These are phyloP conservation scores for Battus philenor DNA, from an alignment of 1,140 invertebrate genomes.

Conservation along the genomic window DNA sequence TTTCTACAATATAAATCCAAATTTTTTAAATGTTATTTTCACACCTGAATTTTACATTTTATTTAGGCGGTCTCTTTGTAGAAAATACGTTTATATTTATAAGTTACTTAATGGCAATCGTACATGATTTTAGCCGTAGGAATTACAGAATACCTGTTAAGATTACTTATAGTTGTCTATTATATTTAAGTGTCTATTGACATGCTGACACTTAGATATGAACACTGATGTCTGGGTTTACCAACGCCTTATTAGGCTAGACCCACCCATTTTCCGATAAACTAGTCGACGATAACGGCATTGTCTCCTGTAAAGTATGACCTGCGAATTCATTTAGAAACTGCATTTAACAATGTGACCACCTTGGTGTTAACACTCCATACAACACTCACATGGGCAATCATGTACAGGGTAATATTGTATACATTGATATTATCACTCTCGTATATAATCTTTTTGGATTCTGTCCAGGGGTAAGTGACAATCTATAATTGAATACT, in stretches of 20 bases:
- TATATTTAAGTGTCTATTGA: constrained; percentile 9
- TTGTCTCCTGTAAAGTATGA: constrained; percentile 41
- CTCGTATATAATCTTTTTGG: constrained; percentile 41
- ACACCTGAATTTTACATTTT: too few species aligned
- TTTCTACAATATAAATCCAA: too few species aligned
- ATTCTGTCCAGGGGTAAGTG: constrained; percentile 55
- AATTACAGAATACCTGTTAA: too few species aligned
- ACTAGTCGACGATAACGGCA: constrained; percentile 36
- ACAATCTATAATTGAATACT: too few species aligned
- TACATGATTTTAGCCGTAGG: too few species aligned
- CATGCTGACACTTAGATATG: constrained; percentile 37
- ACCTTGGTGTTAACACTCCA: constrained; percentile 58
- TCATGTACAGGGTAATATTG: too few species aligned
- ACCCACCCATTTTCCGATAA: constrained; percentile 54
- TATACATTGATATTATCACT: constrained; percentile 44
- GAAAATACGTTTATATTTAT: too few species aligned
- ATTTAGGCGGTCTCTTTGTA: too few species aligned
- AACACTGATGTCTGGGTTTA: constrained; percentile 58
- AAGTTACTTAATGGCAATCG: too few species aligned
- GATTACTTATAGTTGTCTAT: too few species aligned
- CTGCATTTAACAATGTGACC: constrained; percentile 33
- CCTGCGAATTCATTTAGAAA: constrained; percentile 39
- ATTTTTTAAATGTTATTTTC: too few species aligned
- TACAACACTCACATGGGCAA: constrained; percentile 42
- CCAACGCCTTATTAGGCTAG: constrained; percentile 50